Conservation (phyloP, 1,140 invertebrate species). For the Pomacea maculata region DNA sequence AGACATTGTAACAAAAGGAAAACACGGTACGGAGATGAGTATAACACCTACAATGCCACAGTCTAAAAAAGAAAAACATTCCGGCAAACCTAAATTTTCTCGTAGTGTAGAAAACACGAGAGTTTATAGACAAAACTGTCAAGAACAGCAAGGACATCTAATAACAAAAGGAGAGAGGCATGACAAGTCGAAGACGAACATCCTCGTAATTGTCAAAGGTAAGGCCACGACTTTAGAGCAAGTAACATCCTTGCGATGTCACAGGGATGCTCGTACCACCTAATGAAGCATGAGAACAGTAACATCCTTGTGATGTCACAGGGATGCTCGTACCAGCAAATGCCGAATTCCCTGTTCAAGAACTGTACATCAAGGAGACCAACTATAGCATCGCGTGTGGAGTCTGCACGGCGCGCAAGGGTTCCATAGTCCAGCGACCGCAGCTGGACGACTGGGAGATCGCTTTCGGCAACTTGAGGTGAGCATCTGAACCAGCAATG, state of each 20-base stretch:
- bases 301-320: not conserved
- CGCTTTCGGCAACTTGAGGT: conserved; percentile 16
- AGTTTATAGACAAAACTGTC: not conserved
- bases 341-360: not conserved
- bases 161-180: too few species aligned
- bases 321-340: not conserved
- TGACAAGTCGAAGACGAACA: not conserved
- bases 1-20: too few species aligned
- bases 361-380: conserved; percentile 6
- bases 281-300: not conserved
- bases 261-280: not conserved
- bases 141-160: too few species aligned
- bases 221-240: not conserved
- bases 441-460: conserved; percentile 20
- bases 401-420: conserved; percentile 4
- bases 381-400: conserved; percentile 18
- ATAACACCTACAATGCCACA: too few species aligned
- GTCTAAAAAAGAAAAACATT: too few species aligned
- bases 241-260: not conserved
- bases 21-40: too few species aligned
- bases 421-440: not conserved
- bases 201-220: not conserved
- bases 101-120: not conserved
- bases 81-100: not conserved
- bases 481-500: too few species aligned